phyloP scores from a whole-genome alignment of 2,888 invertebrate species.

The Stenolophus ochropezus region DNA sequence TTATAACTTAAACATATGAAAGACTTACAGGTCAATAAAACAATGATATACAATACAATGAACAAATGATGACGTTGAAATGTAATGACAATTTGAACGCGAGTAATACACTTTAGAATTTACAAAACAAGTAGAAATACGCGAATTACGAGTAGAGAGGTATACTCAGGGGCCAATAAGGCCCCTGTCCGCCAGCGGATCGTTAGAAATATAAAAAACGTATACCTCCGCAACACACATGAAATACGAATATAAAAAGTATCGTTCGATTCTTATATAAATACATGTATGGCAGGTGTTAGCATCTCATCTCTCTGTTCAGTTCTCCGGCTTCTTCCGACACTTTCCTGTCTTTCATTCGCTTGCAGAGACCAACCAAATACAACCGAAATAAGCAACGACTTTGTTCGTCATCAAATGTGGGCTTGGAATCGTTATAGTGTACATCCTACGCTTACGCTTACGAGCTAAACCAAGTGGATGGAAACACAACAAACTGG shows the following conservation, averaged over 20 bases:
- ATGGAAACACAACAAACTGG: constrained; percentile 24
- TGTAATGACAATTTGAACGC: constrained; percentile 9
- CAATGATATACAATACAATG: constrained; percentile 20
- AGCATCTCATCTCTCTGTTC: constrained; percentile 57
- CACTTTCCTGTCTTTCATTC: constrained; percentile 4
- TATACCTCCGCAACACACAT: constrained; percentile 45
- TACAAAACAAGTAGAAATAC: constrained; percentile 46
- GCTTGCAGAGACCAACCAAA: not conserved
- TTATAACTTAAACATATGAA: constrained; percentile 58
- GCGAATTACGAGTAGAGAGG: constrained; percentile 50
- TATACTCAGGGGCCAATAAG: constrained; percentile 29
- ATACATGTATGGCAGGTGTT: constrained; percentile 60
- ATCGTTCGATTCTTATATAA: constrained; percentile 57
- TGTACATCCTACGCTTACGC: constrained; percentile 22
- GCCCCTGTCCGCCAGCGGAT: constrained; percentile 57
- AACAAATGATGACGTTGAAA: constrained; percentile 41
- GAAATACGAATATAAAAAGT: constrained; percentile 49
- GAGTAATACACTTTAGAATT: constrained; percentile 22
- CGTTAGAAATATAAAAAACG: constrained; percentile 48
- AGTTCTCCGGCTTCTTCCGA: constrained; percentile 13
- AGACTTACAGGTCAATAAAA: constrained; percentile 57
- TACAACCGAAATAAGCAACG: constrained; percentile 1
- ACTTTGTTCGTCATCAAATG: constrained; percentile 45
- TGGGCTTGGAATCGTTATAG: constrained; percentile 30
- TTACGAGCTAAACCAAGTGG: not conserved